phyloP scores from a whole-genome alignment of 2,113 vertebrate species.

The Brachionichthys hirsutus region DNA sequence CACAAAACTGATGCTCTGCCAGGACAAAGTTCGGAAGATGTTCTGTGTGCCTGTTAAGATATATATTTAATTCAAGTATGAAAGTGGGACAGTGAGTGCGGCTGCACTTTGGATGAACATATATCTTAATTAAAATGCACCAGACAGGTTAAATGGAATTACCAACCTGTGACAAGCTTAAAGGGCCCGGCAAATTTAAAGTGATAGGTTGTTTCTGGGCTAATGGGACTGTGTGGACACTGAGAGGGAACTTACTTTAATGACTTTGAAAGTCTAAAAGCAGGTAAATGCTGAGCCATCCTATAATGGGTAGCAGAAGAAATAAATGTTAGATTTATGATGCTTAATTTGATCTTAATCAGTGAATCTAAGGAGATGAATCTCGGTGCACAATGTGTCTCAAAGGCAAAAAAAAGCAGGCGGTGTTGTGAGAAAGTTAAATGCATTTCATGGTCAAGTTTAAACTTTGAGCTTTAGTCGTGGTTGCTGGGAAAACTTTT shows the following conservation, averaged over 20 bases:
- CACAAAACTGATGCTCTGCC: constrained; percentile 45
- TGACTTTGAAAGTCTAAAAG: constrained; percentile 1
- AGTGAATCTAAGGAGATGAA: not conserved
- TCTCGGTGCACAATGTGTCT: not conserved
- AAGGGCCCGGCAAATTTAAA: constrained; percentile 16
- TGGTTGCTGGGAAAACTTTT: constrained; percentile 34
- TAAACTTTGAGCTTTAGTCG: constrained; percentile 3
- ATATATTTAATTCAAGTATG: not conserved
- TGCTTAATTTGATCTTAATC: not conserved
- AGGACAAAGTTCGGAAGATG: constrained; percentile 25
- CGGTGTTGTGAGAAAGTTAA: not conserved
- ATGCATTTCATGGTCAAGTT: not conserved
- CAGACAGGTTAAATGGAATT: constrained; percentile 8
- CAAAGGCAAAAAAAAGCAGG: constrained; percentile 4
- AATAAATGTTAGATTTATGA: not conserved
- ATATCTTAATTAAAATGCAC: constrained; percentile 25
- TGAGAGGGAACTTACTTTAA: not conserved
- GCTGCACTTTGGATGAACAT: not conserved
- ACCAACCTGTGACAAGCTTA: constrained; percentile 15
- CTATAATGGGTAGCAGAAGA: too few species aligned
- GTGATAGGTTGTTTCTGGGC: not conserved
- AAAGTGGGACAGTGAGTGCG: not conserved
- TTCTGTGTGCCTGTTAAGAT: constrained; percentile 5
- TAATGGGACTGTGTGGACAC: not conserved
- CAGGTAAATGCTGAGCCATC: too few species aligned